Base-by-base conservation (phyloP, 2,888 invertebrate species). In the Oligia fasciuncula region DNA sequence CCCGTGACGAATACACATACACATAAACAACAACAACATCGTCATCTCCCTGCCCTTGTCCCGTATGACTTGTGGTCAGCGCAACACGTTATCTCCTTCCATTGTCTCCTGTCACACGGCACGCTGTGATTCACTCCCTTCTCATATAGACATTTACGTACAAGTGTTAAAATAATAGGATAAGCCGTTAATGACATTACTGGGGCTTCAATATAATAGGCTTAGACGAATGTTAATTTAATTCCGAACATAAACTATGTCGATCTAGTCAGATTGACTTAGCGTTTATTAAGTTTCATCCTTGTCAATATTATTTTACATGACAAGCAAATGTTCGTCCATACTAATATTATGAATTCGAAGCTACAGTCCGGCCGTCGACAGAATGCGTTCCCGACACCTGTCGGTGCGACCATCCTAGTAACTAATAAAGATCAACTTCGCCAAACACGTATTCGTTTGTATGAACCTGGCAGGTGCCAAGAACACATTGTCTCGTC, bases 151-250 rank as follows among this genome's bases (percentile, higher is more conserved):
- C 14, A 1, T 19, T 4, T 35, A 68, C 17, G 29, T 17, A 51
- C 14, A 67, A 43, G 62, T 62, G 54, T 35, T 29, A 23, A 40
- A 17, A 14, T 79, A 74, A 84, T 77, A 19, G 67, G 54, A 74
- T 73, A 49, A 78, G 40, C 62, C 54, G 17, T 49, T 84, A 78
- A 73, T 73, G 29, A 35, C 23, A 40, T 71, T 84, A 71, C 49
- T 62, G 49, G 1, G 79, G 66, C 62, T 79, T 81, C 67, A 17
- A 46, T 67, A n/a, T 81, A 80, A 73, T 81, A 68, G 67, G 67
- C 23, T 81, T 40, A 51, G 40, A 43, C 11, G 5, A 35, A 46
- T 73, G 67, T 68, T 14, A 51, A 60, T 35, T 29, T 62, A 60
- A 67, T 67, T 13, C 17, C 17, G 51, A 17, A 19, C 8, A 43